These are phyloP conservation scores for Microplitis manilae DNA, from an alignment of 2,888 invertebrate species.

Conservation along the genomic window DNA sequence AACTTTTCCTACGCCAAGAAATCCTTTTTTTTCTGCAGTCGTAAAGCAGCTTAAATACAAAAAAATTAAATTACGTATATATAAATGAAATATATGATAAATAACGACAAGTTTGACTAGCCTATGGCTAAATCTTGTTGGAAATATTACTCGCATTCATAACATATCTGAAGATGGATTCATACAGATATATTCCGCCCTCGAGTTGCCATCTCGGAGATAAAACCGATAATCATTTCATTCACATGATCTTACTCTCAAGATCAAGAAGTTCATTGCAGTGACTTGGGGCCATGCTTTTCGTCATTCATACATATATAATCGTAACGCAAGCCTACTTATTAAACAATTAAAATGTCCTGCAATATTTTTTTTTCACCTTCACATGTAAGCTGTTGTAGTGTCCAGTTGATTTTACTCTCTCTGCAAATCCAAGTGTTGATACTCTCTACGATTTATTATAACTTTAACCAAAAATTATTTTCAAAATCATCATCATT, in stretches of 20 bases:
- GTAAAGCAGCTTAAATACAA: background rate
- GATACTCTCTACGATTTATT: background rate
- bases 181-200: constrained; percentile 20
- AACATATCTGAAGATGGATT: background rate
- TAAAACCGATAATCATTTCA: constrained; percentile 38
- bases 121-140: background rate
- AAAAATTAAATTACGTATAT: background rate
- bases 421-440: background rate
- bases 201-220: constrained; percentile 27
- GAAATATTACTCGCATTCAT: constrained; percentile 3
- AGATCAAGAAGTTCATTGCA: constrained; percentile 34
- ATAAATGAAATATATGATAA: background rate
- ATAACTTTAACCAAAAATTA: background rate
- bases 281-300: constrained; percentile 42
- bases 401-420: constrained; percentile 7
- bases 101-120: constrained; percentile 2
- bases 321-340: constrained; percentile 44
- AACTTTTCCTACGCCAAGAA: too few species aligned
- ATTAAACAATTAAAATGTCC: constrained; percentile 64
- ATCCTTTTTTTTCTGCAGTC: background rate
- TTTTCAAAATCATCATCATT: background rate
- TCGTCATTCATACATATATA: constrained; percentile 35
- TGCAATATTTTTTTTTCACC: constrained; percentile 7
- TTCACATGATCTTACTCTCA: constrained; percentile 15
- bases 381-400: background rate